phyloP scores from a whole-genome alignment of 64 coral and sea anemone genomes.

The Acropora yongei region DNA sequence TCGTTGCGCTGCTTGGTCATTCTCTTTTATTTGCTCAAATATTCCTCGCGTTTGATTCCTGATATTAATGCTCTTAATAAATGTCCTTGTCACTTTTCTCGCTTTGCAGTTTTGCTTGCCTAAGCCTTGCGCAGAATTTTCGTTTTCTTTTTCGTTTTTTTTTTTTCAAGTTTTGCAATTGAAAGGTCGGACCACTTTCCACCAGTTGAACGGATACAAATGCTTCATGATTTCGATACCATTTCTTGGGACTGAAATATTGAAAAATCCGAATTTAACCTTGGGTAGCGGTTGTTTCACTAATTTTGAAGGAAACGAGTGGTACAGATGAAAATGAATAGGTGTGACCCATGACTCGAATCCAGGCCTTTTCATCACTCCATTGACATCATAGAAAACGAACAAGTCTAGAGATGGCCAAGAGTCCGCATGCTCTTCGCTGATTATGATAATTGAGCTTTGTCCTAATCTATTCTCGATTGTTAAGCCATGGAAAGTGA shows the following conservation, averaged over 20 bases:
- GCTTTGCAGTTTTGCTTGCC: no score
- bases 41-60: no score
- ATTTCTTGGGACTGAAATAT: constrained; percentile 66
- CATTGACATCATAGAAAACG: constrained; percentile 65
- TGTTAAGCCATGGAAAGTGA: constrained; percentile 1
- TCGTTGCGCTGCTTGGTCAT: no score
- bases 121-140: no score
- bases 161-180: background rate
- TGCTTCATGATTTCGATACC: constrained; percentile 81
- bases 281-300: constrained; percentile 65
- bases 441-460: constrained; percentile 13
- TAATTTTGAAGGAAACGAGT: constrained; percentile 72
- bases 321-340: constrained; percentile 62
- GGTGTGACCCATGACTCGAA: constrained; percentile 56
- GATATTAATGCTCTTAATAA: no score
- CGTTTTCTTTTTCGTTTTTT: no score
- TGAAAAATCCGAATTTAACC: constrained; percentile 75
- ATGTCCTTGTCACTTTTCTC: no score
- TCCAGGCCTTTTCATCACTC: constrained; percentile 73
- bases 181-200: background rate
- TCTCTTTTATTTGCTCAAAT: no score
- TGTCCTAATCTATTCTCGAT: constrained; percentile 37
- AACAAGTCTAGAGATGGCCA: constrained; percentile 64
- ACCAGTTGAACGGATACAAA: constrained; percentile 62
- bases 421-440: background rate